Evolutionary conservation across 37 sponge, comb jelly and placozoan genomes (phyloP).

Genomic region (Spongia lamella): DNA sequence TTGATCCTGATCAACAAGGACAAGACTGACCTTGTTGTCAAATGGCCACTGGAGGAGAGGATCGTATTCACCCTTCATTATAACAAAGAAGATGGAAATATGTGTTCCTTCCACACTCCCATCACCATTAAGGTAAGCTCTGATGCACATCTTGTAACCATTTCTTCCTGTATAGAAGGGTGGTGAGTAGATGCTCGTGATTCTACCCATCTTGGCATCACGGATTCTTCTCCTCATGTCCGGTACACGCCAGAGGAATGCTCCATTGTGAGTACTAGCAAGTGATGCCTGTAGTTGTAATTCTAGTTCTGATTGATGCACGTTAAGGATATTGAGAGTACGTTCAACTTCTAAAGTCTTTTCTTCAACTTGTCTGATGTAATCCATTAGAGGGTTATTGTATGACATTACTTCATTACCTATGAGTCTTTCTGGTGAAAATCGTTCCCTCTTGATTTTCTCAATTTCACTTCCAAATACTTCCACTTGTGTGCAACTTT

Average conservation of each 20-base stretch:
- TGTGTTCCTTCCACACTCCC: slow-evolving; percentile 73
- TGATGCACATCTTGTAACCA: slow-evolving; percentile 51
- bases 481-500: too few species aligned
- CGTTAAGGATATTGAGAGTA: slow-evolving; percentile 32
- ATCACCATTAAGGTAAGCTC: slow-evolving; percentile 75
- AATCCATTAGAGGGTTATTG: background rate
- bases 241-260: slow-evolving; percentile 34
- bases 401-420: background rate
- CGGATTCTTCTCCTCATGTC: slow-evolving; percentile 28
- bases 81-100: slow-evolving; percentile 80
- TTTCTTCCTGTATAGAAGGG: slow-evolving; percentile 31
- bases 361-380: slow-evolving; percentile 37
- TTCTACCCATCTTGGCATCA: slow-evolving; percentile 24
- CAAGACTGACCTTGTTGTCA: slow-evolving; percentile 78
- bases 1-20: slow-evolving; percentile 73
- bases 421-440: background rate
- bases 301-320: slow-evolving; percentile 45
- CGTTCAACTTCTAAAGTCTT: slow-evolving; percentile 52
- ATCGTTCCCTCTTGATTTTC: slow-evolving; percentile 6
- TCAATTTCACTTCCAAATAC: too few species aligned
- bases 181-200: slow-evolving; percentile 33
- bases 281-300: slow-evolving; percentile 35
- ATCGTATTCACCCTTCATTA: slow-evolving; percentile 89
- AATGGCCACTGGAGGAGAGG: slow-evolving; percentile 84
- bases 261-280: slow-evolving; percentile 29